Conservation (phyloP, 2,113 vertebrate genomes). For the Hippocampus barbouri region DNA sequence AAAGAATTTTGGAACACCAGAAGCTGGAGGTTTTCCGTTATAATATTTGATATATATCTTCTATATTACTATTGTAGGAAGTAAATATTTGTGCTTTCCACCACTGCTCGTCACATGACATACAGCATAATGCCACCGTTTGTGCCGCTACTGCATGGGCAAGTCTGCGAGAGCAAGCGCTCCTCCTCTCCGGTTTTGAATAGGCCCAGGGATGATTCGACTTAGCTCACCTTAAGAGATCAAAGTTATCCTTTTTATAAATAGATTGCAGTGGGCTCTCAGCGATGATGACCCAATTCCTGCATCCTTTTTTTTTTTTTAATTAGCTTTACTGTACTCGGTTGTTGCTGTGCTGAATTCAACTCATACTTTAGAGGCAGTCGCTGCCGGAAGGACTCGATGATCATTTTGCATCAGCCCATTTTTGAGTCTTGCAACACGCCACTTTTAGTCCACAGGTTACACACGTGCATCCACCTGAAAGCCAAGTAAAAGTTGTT, state of each 20-base stretch:
- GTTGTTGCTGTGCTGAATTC: conserved; percentile 38
- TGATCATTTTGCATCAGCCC: conserved; percentile 17
- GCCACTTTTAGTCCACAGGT: conserved; percentile 16
- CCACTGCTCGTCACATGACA: neutral
- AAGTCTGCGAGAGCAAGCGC: conserved; percentile 9
- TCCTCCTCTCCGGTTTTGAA: conserved; percentile 15
- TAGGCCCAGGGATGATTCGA: conserved; percentile 33
- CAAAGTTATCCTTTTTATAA: conserved; percentile 49
- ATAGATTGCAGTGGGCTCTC: conserved; percentile 45
- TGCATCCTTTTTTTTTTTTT: conserved; percentile 33
- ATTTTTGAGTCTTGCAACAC: conserved; percentile 17
- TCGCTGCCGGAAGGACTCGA: conserved; percentile 17
- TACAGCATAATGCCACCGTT: neutral
- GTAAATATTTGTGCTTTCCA: no score
- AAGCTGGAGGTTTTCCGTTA: no score
- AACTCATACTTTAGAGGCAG: conserved; percentile 17
- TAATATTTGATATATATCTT: no score
- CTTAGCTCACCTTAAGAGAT: conserved; percentile 53
- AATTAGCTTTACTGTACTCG: conserved; percentile 60
- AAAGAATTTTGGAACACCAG: no score
- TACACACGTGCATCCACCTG: conserved; percentile 20
- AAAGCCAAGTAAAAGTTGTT: conserved; percentile 30
- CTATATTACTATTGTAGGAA: no score
- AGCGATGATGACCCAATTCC: conserved; percentile 60
- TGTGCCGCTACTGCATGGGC: neutral